Evolutionary conservation across 1,140 invertebrate genomes (phyloP), one percentile per base, ranked within the genome.

Genomic region (Nylanderia fulva): DNA sequence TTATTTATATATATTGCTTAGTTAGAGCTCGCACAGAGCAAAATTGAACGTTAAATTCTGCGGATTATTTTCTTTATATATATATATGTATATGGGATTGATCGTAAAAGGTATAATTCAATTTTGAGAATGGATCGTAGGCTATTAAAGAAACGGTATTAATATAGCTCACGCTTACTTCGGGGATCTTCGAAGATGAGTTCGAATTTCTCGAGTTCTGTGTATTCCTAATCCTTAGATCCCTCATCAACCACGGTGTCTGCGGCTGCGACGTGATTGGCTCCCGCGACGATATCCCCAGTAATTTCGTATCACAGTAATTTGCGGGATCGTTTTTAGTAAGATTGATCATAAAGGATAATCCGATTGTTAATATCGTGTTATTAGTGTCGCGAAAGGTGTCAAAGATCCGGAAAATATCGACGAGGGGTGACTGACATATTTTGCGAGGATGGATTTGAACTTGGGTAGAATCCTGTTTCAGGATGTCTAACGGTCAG

Each of bases 251-350:
- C 33, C 61, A 18, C 13, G 29, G 18, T 52, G 39, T 18, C 58
- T 15, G 42, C 74, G 33, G 33, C 21, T 27, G n/a, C n/a, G n/a
- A 54, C 45, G 45, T 54, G 75, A 52, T 79, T 48, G 29, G 75
- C 75, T 79, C 45, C 15, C 13, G n/a, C 45, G 13, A 64, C 18
- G n/a, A 68, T 68, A 68, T 68, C 24, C 24, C 29, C 33, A 56
- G 29, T 27, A 79, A 79, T 68, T 79, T 24, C 42, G 8, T n/a
- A 18, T 64, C 52, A 7, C 0, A 68, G 15, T 68, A 68, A 79
- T 33, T 64, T 29, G 76, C 61, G 21, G 29, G 1, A 48, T 54
- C 39, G 39, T n/a, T 29, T 29, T 11, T 15, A n/a, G 48, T 27
- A 54, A 54, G 15, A 36, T 8, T 8, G 29, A 79, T 24, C 3